Evolutionary conservation across 2,113 vertebrate genomes (phyloP).

Genomic region (Pseudorasbora parva): DNA sequence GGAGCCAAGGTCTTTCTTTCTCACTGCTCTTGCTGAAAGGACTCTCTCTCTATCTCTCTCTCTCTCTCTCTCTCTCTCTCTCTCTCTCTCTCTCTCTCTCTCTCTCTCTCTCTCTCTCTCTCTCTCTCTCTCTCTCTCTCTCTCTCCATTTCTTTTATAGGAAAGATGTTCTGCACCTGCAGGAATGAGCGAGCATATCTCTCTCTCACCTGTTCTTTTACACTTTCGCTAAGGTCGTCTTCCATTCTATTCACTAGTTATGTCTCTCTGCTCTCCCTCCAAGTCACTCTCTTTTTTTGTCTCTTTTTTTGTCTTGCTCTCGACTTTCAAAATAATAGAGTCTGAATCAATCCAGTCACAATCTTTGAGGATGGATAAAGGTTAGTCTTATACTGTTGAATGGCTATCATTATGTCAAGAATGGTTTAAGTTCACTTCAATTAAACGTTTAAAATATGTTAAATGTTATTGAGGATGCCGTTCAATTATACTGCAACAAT

Average conservation of each 20-base stretch:
- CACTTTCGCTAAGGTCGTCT: constrained; percentile 16
- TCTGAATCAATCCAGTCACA: constrained; percentile 22
- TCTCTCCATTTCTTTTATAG: neutral
- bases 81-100: constrained; percentile 14
- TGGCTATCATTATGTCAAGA: neutral
- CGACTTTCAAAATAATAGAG: constrained; percentile 11
- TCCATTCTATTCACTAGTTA: constrained; percentile 8
- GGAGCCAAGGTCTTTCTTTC: constrained; percentile 37
- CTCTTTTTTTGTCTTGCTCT: neutral
- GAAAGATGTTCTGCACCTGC: neutral
- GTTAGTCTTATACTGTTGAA: constrained; percentile 9
- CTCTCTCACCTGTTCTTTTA: neutral
- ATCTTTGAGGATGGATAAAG: neutral
- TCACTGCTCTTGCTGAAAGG: neutral
- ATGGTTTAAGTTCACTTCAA: no score
- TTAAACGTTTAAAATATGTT: no score
- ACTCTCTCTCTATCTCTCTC: neutral
- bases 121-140: neutral
- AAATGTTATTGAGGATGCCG: no score
- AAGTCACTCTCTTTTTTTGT: neutral
- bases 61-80: neutral
- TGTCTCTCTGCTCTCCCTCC: neutral
- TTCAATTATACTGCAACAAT: no score
- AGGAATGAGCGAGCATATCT: neutral
- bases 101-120: neutral